A percentile compares a stretch with the other conserved stretches of the same genome.
These are phyloP conservation scores for Belonocnema kinseyi DNA, from an alignment of 1,140 invertebrate species.

Conservation along the genomic window DNA sequence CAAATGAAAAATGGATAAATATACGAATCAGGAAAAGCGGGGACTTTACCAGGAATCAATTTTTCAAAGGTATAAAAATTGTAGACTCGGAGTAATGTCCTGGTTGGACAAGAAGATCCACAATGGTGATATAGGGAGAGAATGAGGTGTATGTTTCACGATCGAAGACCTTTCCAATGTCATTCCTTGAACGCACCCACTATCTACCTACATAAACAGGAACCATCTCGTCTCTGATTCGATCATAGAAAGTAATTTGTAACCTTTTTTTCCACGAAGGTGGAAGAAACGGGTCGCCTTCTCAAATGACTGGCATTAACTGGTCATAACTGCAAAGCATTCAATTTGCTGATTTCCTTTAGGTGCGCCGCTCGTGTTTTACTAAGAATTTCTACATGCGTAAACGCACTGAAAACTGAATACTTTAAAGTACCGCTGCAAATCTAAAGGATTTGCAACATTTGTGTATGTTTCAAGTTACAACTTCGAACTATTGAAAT, in stretches of 20 bases:
- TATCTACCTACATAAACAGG: constrained; percentile 17
- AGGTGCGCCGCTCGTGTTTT: constrained; percentile 38
- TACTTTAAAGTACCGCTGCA: constrained; percentile 25
- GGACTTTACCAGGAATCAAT: constrained; percentile 6
- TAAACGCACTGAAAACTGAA: constrained; percentile 11
- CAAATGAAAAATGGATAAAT: too few species aligned
- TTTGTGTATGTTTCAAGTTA: too few species aligned
- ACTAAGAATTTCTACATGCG: constrained; percentile 33
- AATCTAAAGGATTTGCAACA: neutral
- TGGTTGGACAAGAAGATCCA: neutral
- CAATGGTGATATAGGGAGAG: constrained; percentile 13
- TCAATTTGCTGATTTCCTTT: constrained; percentile 59
- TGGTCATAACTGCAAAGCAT: constrained; percentile 46
- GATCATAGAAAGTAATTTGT: constrained; percentile 47
- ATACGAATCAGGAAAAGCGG: neutral
- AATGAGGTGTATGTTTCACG: constrained; percentile 28
- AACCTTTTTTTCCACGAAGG: constrained; percentile 52
- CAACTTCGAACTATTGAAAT: too few species aligned
- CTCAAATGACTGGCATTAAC: constrained; percentile 53
- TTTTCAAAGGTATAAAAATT: neutral
- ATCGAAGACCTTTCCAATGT: constrained; percentile 9
- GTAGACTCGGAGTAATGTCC: neutral
- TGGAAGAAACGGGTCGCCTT: constrained; percentile 41
- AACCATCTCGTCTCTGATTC: constrained; percentile 8
- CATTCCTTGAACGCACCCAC: constrained; percentile 6